Percentiles rank a stretch among this genome's conserved stretches.
phyloP scores from a whole-genome alignment of 2,888 invertebrate genomes.

The Spilosoma lubricipeda region DNA sequence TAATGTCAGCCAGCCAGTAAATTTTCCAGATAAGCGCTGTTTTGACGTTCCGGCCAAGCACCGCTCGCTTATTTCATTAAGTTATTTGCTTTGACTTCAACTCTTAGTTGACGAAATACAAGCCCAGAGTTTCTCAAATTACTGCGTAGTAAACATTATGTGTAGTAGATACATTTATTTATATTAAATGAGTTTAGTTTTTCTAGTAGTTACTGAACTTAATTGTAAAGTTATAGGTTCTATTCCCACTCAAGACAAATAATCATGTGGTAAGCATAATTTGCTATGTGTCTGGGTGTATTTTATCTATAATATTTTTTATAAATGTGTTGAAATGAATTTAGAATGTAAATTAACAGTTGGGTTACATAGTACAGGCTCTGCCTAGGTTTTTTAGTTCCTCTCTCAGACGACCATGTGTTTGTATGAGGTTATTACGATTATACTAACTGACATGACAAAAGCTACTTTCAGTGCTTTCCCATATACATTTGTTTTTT shows the following conservation, averaged over 20 bases:
- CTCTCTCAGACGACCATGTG: too few relatives aligned
- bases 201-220: not conserved
- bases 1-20: constrained; percentile 83
- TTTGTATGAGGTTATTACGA: too few relatives aligned
- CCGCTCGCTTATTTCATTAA: constrained; percentile 78
- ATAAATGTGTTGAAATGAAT: too few relatives aligned
- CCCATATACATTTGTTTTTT: too few relatives aligned
- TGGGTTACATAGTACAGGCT: too few relatives aligned
- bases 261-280: not conserved
- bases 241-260: not conserved
- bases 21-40: constrained; percentile 81
- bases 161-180: not conserved
- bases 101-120: constrained; percentile 66
- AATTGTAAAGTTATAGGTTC: not conserved
- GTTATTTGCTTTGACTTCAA: constrained; percentile 77
- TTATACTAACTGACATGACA: too few relatives aligned
- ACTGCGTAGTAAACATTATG: constrained; percentile 12
- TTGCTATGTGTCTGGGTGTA: too few relatives aligned
- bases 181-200: not conserved
- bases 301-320: too few relatives aligned
- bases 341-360: too few relatives aligned
- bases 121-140: constrained; percentile 46
- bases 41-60: constrained; percentile 74
- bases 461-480: too few relatives aligned
- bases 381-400: too few relatives aligned